Evolutionary conservation across 2,113 vertebrate genomes (phyloP), one percentile per base, ranked within the genome.

Genomic region (Vidua chalybeata): DNA sequence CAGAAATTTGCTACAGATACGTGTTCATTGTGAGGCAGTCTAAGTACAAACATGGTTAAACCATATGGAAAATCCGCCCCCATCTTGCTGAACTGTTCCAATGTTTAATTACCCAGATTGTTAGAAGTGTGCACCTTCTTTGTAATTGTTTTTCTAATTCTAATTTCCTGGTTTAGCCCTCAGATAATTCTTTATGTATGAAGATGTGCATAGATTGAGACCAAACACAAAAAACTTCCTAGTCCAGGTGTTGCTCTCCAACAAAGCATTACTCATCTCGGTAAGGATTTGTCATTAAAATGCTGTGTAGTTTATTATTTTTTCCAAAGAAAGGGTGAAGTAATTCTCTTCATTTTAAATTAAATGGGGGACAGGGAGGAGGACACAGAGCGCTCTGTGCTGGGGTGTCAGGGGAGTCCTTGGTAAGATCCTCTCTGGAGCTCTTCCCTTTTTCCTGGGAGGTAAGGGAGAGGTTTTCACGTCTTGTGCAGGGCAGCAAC

Each of bases 1-100:
- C 87, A 89, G 61, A 64, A 72, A 89, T 94, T 74, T 68, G 30
- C 66, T 77, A 11, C 64, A 84, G 76, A 52, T 51, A 59, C 3
- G 1, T 15, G 21, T 92, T 61, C 58, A 61, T 61, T 90, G 59
- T 4, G 45, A 77, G 90, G 89, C 83, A 90, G 48, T 39, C 68
- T 49, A 78, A 94, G 93, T 67, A 75, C 55, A 92, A 93, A 96
- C 52, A 84, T 61, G 72, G 72, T 90, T 84, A 75, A 93, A 81
- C 86, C 80, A 81, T 92, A 90, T 74, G 89, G 89, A 86, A 96
- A 90, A 94, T 84, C 91, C 2, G 0, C 80, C 76, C 68, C 45
- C 48, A 8, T 86, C 79, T 81, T 59, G 69, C 69, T 80, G 73
- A 96, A 63, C 74, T 48, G 39, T 81, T 78, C 76, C 83, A 81